phyloP scores from a whole-genome alignment of 2,888 invertebrate species.

The Apamea crenata region DNA sequence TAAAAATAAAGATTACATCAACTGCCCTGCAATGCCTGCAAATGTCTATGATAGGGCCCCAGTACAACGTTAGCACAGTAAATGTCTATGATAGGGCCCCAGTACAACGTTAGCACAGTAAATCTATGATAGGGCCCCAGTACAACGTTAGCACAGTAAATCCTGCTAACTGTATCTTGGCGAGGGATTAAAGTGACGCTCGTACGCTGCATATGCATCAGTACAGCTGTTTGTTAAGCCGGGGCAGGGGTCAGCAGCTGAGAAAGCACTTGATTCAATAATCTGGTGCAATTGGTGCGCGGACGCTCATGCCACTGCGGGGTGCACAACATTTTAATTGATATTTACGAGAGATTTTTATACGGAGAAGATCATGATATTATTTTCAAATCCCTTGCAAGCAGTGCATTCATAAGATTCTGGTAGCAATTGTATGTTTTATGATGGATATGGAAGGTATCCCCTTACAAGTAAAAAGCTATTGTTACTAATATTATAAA shows the following conservation, averaged over 20 bases:
- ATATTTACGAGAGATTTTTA: neutral
- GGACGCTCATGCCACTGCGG: conserved; percentile 62
- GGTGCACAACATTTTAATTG: conserved; percentile 69
- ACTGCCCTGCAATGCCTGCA: neutral
- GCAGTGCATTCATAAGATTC: neutral
- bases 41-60: neutral
- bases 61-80: neutral
- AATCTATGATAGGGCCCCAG: neutral
- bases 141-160: neutral
- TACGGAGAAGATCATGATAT: neutral
- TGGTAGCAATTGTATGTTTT: neutral
- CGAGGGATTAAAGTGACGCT: conserved; percentile 18
- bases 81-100: too few relatives aligned
- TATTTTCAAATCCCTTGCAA: neutral
- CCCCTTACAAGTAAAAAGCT: neutral
- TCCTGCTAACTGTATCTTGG: neutral
- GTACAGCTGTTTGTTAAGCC: conserved; percentile 58
- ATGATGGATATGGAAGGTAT: neutral
- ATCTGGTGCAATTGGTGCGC: conserved; percentile 84
- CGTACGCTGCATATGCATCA: conserved; percentile 23
- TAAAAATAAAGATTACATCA: neutral
- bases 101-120: neutral
- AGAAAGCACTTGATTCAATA: conserved; percentile 87
- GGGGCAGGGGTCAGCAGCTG: conserved; percentile 81
- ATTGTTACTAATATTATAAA: neutral